Conservation (phyloP, 2,888 invertebrate species). For the Teleogryllus oceanicus region DNA sequence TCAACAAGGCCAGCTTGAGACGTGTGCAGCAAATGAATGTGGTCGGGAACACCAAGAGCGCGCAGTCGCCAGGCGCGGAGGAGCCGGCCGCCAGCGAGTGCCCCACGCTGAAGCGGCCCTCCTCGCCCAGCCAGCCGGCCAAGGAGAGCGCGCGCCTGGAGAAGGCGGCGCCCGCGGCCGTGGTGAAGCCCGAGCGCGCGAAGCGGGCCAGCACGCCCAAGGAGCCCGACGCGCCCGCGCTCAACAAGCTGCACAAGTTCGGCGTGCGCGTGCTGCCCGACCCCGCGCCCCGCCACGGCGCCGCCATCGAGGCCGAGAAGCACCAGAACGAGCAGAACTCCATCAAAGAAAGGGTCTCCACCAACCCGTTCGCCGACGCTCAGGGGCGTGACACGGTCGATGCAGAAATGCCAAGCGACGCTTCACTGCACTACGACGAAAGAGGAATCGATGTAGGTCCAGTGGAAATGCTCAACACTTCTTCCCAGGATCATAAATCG, state of each 20-base stretch:
- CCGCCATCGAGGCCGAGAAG: conserved; percentile 37
- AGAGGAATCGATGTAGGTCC: conserved; percentile 36
- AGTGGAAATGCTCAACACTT: conserved; percentile 23
- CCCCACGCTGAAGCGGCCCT: conserved; percentile 46
- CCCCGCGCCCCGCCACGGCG: conserved; percentile 4
- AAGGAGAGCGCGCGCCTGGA: conserved; percentile 41
- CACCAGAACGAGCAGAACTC: conserved; percentile 40
- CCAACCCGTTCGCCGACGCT: neutral
- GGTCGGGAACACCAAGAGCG: conserved; percentile 12
- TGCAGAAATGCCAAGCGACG: neutral
- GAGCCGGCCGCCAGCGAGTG: conserved; percentile 44
- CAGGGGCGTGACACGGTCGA: conserved; percentile 27
- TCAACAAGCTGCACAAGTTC: conserved; percentile 57
- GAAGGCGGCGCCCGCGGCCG: conserved; percentile 32
- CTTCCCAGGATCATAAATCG: conserved; percentile 33
- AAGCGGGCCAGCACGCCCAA: conserved; percentile 27
- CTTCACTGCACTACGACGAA: conserved; percentile 32
- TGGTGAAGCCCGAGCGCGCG: conserved; percentile 34
- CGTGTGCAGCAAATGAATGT: conserved; percentile 33
- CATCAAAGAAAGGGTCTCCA: conserved; percentile 37
- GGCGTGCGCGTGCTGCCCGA: conserved; percentile 44
- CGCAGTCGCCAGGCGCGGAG: conserved; percentile 20
- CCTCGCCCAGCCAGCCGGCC: conserved; percentile 42
- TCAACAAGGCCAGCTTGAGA: conserved; percentile 38
- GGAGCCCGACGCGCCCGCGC: conserved; percentile 41